A percentile compares a stretch with the other conserved stretches of the same genome.
phyloP scores from a whole-genome alignment of 2,888 invertebrate genomes.

The Dromius quadrimaculatus region DNA sequence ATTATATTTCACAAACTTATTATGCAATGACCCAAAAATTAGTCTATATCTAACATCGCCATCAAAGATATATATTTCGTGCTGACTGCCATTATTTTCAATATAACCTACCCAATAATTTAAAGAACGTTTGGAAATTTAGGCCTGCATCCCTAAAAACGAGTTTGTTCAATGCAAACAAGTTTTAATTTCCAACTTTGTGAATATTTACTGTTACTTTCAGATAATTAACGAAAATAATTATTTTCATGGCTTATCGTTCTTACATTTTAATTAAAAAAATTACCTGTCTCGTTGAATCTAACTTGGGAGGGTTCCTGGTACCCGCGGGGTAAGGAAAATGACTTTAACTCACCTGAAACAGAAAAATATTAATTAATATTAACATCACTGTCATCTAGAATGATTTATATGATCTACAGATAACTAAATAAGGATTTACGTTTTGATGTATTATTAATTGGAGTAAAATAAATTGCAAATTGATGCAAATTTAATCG shows the following conservation, averaged over 20 bases:
- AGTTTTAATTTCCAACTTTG: too few species aligned
- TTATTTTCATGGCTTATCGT: slow-evolving; percentile 12
- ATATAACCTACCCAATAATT: slow-evolving; percentile 13
- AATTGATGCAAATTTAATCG: slow-evolving; percentile 12
- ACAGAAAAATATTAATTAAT: slow-evolving; percentile 59
- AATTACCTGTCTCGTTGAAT: slow-evolving; percentile 38
- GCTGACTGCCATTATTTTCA: slow-evolving; percentile 2
- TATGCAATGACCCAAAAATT: slow-evolving; percentile 49
- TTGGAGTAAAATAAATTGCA: not conserved
- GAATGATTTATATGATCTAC: not conserved
- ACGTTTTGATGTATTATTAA: not conserved
- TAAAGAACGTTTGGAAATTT: not conserved
- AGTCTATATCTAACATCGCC: slow-evolving; percentile 5
- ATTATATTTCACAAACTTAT: too few species aligned
- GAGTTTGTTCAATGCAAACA: too few species aligned
- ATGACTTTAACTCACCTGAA: slow-evolving; percentile 73
- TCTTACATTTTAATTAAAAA: slow-evolving; percentile 2
- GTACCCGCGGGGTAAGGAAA: slow-evolving; percentile 66
- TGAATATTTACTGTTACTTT: too few species aligned
- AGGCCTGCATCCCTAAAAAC: too few species aligned
- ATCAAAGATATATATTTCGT: not conserved
- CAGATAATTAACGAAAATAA: too few species aligned
- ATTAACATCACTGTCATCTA: slow-evolving; percentile 16
- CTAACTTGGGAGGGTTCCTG: slow-evolving; percentile 41
- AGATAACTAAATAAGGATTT: too few species aligned